phyloP scores from a whole-genome alignment of 2,888 invertebrate species.

The Idaea dimidiata region DNA sequence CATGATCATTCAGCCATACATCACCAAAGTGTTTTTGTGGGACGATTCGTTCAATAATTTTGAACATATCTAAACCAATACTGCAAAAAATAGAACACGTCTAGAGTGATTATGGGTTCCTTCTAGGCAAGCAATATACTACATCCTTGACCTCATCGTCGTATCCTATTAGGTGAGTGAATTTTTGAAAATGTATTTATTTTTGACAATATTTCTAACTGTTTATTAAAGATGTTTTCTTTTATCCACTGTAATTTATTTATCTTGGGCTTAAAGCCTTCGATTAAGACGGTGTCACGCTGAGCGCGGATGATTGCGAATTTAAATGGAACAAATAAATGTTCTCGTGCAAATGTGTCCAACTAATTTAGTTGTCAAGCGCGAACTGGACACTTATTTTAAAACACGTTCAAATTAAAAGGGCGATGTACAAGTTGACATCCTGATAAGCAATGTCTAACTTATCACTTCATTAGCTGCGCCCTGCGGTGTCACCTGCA shows the following conservation, averaged over 20 bases:
- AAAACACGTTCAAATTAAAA: constrained; percentile 31
- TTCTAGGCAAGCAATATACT: too few species aligned
- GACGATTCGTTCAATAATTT: too few species aligned
- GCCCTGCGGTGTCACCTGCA: background rate
- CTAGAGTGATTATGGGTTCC: too few species aligned
- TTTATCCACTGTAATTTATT: background rate
- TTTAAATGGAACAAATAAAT: constrained; percentile 48
- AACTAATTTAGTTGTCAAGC: constrained; percentile 54
- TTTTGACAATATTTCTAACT: too few species aligned
- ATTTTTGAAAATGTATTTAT: too few species aligned
- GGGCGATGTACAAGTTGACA: background rate
- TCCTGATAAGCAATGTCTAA: background rate
- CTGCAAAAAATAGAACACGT: too few species aligned
- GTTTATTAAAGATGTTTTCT: background rate
- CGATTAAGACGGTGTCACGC: constrained; percentile 33
- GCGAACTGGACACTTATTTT: constrained; percentile 27
- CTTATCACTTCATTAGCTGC: background rate
- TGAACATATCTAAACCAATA: too few species aligned
- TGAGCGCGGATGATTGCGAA: constrained; percentile 50
- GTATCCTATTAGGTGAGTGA: too few species aligned
- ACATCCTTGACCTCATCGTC: too few species aligned
- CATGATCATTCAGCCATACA: too few species aligned
- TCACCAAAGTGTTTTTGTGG: too few species aligned
- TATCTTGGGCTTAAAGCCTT: constrained; percentile 11
- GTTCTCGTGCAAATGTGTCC: constrained; percentile 34